Evolutionary conservation across 2,113 vertebrate genomes (phyloP), one percentile per base, ranked within the genome.

Genomic region (Anhinga rufa): DNA sequence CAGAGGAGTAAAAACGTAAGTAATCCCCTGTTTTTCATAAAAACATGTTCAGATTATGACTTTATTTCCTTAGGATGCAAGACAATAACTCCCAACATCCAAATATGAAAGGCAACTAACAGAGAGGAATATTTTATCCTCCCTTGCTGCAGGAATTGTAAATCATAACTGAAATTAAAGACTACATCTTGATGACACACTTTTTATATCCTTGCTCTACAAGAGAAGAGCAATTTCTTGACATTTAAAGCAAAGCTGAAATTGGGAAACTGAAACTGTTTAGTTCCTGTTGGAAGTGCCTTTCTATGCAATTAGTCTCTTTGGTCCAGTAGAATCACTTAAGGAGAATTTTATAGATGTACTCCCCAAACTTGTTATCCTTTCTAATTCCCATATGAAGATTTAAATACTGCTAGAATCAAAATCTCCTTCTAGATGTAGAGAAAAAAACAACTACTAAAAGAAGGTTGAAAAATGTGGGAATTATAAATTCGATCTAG

Each of bases 91-190:
- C 38, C 31, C 31, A 90, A 32, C 17, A 88, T 65, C 26, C 26
- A 80, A 72, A 97, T 83, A 77, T 61, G 51, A 86, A 86, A 94
- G 32, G 11, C 58, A 80, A 14, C 48, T 49, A 80, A 62, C 31
- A 57, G 22, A 65, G 66, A 62, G 26, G 72, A 90, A 81, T 65
- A 86, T 75, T 92, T 92, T 88, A 78, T 68, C 25, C 46, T 78
- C 29, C 38, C 36, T 62, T 94, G 54, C 58, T 78, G 26, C 66
- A 54, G 46, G 34, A 88, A 93, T 57, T 86, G 49, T 88, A 93
- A 93, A 86, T 83, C 48, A 54, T 90, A 93, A 88, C 28, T 75
- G 68, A 92, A 95, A 92, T 91, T 75, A 91, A 88, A 88, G 60
- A 42, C 26, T 51, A 74, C 42, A 48, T 80, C 46, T 83, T 83